These are phyloP conservation scores for Rissa tridactyla DNA, from an alignment of 2,113 vertebrate genomes.

Conservation along the genomic window DNA sequence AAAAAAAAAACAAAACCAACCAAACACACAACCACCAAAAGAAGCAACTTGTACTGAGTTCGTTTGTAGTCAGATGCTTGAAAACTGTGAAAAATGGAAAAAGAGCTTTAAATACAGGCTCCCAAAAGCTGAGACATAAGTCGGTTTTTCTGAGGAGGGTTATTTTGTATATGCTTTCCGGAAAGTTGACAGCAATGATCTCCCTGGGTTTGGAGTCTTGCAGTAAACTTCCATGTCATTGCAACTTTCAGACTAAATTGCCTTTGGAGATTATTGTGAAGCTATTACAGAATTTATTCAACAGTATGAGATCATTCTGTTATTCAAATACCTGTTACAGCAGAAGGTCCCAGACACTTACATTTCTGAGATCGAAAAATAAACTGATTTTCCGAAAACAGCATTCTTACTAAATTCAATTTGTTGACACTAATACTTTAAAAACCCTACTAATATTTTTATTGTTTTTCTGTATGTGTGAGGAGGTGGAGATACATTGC, in stretches of 20 bases:
- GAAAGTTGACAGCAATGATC: background rate
- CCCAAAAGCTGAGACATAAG: background rate
- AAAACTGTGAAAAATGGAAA: background rate
- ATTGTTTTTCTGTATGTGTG: background rate
- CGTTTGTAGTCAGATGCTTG: background rate
- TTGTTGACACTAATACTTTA: background rate
- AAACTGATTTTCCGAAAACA: background rate
- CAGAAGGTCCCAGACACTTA: background rate
- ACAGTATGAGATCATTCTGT: background rate
- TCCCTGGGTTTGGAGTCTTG: background rate
- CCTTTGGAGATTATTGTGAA: background rate
- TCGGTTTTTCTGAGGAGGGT: background rate
- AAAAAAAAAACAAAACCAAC: background rate
- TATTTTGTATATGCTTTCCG: background rate
- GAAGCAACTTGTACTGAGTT: background rate
- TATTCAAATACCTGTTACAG: background rate
- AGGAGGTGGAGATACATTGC: background rate
- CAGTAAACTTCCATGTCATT: background rate
- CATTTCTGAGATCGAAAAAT: background rate
- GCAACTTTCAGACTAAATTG: background rate
- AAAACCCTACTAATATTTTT: background rate
- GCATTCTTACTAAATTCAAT: background rate
- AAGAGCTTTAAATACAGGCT: background rate
- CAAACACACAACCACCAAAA: background rate
- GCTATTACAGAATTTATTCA: background rate